These are phyloP conservation scores for Cheilinus undulatus DNA, from an alignment of 2,113 vertebrate species.

Conservation along the genomic window DNA sequence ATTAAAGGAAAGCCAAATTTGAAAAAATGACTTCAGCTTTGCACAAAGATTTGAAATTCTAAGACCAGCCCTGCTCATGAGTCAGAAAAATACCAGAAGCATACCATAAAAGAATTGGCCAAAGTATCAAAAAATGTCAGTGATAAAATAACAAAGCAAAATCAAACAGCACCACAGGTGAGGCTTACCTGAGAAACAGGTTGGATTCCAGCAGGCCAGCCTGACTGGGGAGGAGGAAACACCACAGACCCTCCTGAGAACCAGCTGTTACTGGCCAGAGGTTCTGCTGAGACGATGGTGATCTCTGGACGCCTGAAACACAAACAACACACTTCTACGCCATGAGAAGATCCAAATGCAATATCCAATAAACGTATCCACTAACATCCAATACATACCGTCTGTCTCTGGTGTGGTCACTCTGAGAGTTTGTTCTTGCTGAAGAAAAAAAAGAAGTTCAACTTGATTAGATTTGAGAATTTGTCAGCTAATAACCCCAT, in stretches of 20 bases:
- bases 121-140: not conserved
- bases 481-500: no score
- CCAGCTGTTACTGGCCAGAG: slow-evolving; percentile 86
- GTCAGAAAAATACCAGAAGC: no score
- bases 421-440: slow-evolving; percentile 85
- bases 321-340: not conserved
- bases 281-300: slow-evolving; percentile 92
- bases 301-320: slow-evolving; percentile 90
- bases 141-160: not conserved
- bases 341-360: not conserved
- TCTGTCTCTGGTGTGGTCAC: slow-evolving; percentile 87
- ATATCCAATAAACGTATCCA: not conserved
- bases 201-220: slow-evolving; percentile 84
- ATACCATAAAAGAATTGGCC: not conserved
- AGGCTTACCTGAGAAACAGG: slow-evolving; percentile 84
- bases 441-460: slow-evolving; percentile 40
- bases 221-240: slow-evolving; percentile 73
- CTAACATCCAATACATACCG: slow-evolving; percentile 80
- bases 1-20: no score
- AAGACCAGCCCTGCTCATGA: no score
- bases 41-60: no score
- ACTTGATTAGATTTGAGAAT: no score
- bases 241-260: slow-evolving; percentile 81
- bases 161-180: not conserved
- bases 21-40: no score